Base-by-base conservation (phyloP, 1,140 invertebrate species). In the Homalodisca vitripennis region DNA sequence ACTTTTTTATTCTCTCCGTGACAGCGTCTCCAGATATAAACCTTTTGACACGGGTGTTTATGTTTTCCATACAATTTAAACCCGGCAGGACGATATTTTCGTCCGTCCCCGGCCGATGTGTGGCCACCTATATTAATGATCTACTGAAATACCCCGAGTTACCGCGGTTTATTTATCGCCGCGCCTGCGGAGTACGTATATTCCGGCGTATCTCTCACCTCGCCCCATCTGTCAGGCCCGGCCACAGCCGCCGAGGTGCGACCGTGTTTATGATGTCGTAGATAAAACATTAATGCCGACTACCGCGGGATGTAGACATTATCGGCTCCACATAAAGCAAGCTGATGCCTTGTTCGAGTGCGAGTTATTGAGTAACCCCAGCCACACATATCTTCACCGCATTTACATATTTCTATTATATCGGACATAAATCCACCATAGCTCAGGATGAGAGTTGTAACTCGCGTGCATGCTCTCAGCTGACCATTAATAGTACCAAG, bases 1-100 rank as follows among this genome's bases (percentile, higher is more conserved):
- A 66, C 63, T 66, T 66, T 46, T 66, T 47, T 66, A 46, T 27
- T 27, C 34, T n/a, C 63, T 14, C 63, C 26, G 27, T 17, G 34
- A 10, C 34, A 41, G 17, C 34, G 34, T 41, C 34, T 41, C 34
- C 17, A 10, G 55, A 27, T 60, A 53, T 53, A 53, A 22, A 6
- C 13, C 48, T 53, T 41, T 17, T 41, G 48, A 13, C 48, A 53
- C 24, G 10, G 3, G 24, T 60, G 55, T 60, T 60, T 60, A 60
- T 60, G 55, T 60, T 60, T 60, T 17, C 34, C 6, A 6, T 60
- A 30, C 55, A 30, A 51, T 51, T 51, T n/a, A n/a, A 51, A 51
- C 22, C 48, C 17, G 34, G 17, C 48, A n/a, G n/a, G 48, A 30
- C 27, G 55, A 60, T 60, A 60, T 60, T 60, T 60, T 24, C 12